Evolutionary conservation across 2,797 vertebrate genomes (phyloP), one percentile per base, ranked within the genome.

Genomic region (Nyctalus aviator): DNA sequence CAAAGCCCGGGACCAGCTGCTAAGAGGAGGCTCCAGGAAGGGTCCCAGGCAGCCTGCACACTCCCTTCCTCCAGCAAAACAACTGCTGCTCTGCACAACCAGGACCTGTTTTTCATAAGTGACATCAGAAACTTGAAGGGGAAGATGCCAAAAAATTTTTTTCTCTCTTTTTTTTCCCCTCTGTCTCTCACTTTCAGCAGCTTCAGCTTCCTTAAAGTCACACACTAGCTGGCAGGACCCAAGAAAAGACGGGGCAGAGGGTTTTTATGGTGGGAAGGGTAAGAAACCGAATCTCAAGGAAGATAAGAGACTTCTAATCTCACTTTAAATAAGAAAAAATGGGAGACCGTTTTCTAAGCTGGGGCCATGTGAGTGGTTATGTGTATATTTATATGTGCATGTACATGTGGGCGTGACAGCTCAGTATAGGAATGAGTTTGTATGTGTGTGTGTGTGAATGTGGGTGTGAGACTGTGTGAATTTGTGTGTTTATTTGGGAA

Each of bases 131-230:
- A 96, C 95, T 96, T 78, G 53, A 94, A 62, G 57, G 88, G 84
- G 72, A 90, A 93, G 90, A 69, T 77, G 95, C 94, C 93, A 94
- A n/a, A n/a, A n/a, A n/a, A 94, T 86, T 82, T 96, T 96, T 89
- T 96, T n/a, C 78, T 84, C 84, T 57, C 59, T 13, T 20, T 37
- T 41, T 68, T 62, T 77, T 46, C 44, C 44, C 44, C 44, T 62
- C 84, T 84, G 92, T 91, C 83, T 41, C 88, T 93, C 89, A 91
- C 88, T 87, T 53, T 46, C 71, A 85, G 83, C 68, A 92, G 57
- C 90, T 91, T 66, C 93, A 84, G 72, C 92, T 96, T 95, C 91
- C 94, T 97, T 97, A 97, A 97, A 97, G 97, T 93, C 90, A 94
- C 93, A 97, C 37, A 59, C 95, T 32, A 64, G 86, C 96, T 89